Evolutionary conservation across 2,888 invertebrate species (phyloP).

Genomic region (Polymixis flavicincta): DNA sequence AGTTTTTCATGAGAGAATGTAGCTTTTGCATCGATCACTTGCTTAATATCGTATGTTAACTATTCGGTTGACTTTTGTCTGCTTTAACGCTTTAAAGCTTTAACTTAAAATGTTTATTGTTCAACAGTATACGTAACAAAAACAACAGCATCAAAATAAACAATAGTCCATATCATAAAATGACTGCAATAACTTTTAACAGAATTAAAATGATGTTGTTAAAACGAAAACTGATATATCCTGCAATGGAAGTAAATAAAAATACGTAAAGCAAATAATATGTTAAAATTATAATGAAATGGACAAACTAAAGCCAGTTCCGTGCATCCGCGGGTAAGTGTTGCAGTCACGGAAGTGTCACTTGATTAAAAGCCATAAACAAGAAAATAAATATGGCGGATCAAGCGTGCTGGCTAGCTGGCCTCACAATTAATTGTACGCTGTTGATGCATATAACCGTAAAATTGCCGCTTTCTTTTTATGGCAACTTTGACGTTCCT

Average conservation of each 20-base stretch:
- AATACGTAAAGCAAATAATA: conserved; percentile 25
- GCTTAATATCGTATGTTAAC: conserved; percentile 35
- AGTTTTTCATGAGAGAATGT: conserved; percentile 61
- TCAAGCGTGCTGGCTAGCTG: conserved; percentile 45
- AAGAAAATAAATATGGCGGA: conserved; percentile 72
- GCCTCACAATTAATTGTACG: conserved; percentile 59
- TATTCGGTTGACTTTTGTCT: conserved; percentile 8
- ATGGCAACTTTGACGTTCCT: conserved; percentile 18
- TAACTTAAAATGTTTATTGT: background rate
- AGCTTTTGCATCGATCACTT: conserved; percentile 53
- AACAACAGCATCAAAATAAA: background rate
- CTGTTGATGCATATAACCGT: conserved; percentile 33
- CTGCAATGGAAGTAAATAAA: conserved; percentile 19
- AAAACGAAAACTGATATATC: conserved; percentile 14
- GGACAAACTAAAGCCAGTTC: conserved; percentile 63
- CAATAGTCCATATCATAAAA: background rate
- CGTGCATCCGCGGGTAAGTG: conserved; percentile 76
- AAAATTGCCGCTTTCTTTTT: conserved; percentile 24
- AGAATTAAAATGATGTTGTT: background rate
- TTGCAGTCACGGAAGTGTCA: conserved; percentile 82
- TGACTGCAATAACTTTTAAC: background rate
- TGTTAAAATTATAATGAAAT: conserved; percentile 62
- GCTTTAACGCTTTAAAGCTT: no score
- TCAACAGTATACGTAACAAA: background rate
- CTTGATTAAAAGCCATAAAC: conserved; percentile 78